Conservation (phyloP, 2,888 invertebrate species). For the Xylophagus ater region DNA sequence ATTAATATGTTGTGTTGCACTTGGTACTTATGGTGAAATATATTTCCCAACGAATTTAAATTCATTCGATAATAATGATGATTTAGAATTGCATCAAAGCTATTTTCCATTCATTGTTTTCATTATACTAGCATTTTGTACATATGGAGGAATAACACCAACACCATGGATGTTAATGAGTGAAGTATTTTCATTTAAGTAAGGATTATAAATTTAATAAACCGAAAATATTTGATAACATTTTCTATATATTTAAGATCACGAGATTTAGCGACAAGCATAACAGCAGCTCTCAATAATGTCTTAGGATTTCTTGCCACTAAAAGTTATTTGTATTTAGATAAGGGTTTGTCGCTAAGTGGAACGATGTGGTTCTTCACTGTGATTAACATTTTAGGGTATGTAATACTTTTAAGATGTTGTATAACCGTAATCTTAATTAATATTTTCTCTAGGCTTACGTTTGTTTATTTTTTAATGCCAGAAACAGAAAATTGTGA, state of each 20-base stretch:
- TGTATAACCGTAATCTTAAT: not conserved
- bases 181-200: constrained; percentile 48
- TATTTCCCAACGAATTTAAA: constrained; percentile 35
- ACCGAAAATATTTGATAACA: no score
- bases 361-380: constrained; percentile 45
- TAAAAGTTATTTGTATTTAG: constrained; percentile 45
- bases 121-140: constrained; percentile 12
- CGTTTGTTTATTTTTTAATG: constrained; percentile 43
- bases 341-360: constrained; percentile 38
- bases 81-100: not conserved
- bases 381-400: constrained; percentile 39
- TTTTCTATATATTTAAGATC: constrained; percentile 12
- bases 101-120: constrained; percentile 28
- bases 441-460: constrained; percentile 19
- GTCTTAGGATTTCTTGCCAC: constrained; percentile 42
- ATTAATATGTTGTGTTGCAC: constrained; percentile 36
- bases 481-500: constrained; percentile 45
- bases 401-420: not conserved
- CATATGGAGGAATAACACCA: constrained; percentile 29
- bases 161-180: constrained; percentile 46
- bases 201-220: no score
- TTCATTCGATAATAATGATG: constrained; percentile 34
- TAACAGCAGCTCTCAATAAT: constrained; percentile 45
- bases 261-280: constrained; percentile 19
- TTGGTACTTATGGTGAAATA: constrained; percentile 38